Evolutionary conservation across 2,797 vertebrate genomes (phyloP).

Genomic region (Tangara arthus): DNA sequence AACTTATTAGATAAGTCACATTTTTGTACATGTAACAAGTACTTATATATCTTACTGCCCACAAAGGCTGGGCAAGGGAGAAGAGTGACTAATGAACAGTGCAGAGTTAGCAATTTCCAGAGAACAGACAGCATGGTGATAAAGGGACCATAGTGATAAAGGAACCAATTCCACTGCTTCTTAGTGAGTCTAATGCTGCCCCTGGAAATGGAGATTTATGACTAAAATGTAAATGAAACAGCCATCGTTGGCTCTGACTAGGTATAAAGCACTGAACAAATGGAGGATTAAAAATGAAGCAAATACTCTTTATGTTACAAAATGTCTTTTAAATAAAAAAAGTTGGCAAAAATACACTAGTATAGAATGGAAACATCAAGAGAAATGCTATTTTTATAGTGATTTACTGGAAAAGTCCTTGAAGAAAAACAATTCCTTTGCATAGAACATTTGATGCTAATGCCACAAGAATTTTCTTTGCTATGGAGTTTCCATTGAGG

Average conservation of each 20-base stretch:
- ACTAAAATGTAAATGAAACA: neutral
- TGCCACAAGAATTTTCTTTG: slow-evolving; percentile 25
- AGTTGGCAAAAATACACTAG: neutral
- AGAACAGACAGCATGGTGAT: neutral
- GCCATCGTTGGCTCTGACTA: neutral
- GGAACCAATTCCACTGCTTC: neutral
- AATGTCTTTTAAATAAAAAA: slow-evolving; percentile 17
- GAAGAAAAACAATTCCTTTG: slow-evolving; percentile 32
- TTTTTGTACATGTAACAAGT: neutral
- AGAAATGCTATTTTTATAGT: slow-evolving; percentile 12
- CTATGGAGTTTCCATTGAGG: slow-evolving; percentile 33
- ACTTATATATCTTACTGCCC: neutral
- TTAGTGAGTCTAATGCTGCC: neutral
- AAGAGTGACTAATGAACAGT: neutral
- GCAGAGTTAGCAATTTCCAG: neutral
- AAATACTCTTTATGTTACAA: slow-evolving; percentile 21
- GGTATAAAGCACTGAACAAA: neutral
- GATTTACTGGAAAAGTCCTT: slow-evolving; percentile 25
- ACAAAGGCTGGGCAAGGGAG: neutral
- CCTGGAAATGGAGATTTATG: neutral
- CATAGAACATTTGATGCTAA: neutral
- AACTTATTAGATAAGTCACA: neutral
- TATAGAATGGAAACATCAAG: slow-evolving; percentile 24
- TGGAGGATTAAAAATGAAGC: neutral
- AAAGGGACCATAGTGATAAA: neutral